Evolutionary conservation across 2,888 invertebrate species (phyloP).

Genomic region (Drosophila multiciliata): DNA sequence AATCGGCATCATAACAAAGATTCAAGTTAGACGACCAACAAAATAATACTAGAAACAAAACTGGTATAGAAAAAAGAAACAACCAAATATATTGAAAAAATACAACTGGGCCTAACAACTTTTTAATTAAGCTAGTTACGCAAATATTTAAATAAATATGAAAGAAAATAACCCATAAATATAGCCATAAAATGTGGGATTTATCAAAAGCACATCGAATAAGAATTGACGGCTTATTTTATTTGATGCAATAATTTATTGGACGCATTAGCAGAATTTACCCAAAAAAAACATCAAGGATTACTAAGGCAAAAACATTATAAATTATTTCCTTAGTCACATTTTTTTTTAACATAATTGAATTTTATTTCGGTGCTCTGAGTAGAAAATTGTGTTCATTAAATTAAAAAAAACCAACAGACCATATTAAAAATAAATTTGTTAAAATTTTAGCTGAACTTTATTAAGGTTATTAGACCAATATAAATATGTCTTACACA

Average conservation of each 20-base stretch:
- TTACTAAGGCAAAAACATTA: too few species aligned
- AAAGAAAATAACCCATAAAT: neutral
- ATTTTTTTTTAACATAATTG: neutral
- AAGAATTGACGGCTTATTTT: neutral
- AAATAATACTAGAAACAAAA: slow-evolving; percentile 21
- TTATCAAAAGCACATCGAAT: neutral
- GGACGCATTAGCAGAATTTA: neutral
- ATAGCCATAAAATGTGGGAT: neutral
- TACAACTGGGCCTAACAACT: slow-evolving; percentile 13
- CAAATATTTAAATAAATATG: neutral
- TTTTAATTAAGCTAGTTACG: slow-evolving; percentile 5
- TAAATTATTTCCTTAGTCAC: too few species aligned
- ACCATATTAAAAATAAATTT: neutral
- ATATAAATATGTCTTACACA: neutral
- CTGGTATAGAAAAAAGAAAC: slow-evolving; percentile 28
- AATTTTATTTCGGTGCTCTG: neutral
- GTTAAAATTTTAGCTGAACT: neutral
- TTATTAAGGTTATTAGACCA: neutral
- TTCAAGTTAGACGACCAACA: neutral
- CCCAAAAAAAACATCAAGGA: too few species aligned
- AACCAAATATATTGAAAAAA: neutral
- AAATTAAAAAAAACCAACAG: neutral
- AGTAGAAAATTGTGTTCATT: neutral
- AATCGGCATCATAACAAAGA: slow-evolving; percentile 33
- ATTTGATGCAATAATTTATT: neutral